Evolutionary conservation across 2,797 vertebrate genomes (phyloP).

Genomic region (Enteromius treurensis): DNA sequence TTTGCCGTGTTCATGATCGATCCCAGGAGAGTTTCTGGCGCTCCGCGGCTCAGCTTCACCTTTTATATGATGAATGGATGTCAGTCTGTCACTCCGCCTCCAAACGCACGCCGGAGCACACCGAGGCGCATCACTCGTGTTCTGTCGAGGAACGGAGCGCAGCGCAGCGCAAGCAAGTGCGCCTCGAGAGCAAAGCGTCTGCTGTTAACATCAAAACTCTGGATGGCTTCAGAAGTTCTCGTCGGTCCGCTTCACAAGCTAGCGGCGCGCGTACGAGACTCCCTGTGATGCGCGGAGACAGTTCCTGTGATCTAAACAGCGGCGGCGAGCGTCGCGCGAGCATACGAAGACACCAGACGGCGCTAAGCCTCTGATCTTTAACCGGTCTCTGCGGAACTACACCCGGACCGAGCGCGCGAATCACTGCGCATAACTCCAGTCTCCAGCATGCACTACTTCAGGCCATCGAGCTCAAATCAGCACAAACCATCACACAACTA

Average conservation of each 20-base stretch:
- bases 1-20: conserved; percentile 82
- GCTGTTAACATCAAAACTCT: background rate
- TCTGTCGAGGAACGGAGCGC: background rate
- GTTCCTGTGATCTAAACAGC: background rate
- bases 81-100: conserved; percentile 36
- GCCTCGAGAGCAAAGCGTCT: background rate
- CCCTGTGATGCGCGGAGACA: background rate
- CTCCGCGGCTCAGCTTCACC: background rate
- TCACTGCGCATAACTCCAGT: background rate
- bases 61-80: conserved; percentile 29
- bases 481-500: background rate
- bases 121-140: background rate
- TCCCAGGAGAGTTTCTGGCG: background rate
- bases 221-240: background rate
- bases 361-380: background rate
- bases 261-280: background rate
- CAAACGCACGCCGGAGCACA: background rate
- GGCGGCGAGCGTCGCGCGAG: background rate
- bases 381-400: background rate
- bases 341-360: background rate
- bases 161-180: background rate
- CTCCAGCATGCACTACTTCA: background rate
- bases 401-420: background rate
- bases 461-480: background rate
- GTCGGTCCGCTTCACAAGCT: background rate